phyloP scores from a whole-genome alignment of 2,113 vertebrate genomes.

The Condylura cristata region DNA sequence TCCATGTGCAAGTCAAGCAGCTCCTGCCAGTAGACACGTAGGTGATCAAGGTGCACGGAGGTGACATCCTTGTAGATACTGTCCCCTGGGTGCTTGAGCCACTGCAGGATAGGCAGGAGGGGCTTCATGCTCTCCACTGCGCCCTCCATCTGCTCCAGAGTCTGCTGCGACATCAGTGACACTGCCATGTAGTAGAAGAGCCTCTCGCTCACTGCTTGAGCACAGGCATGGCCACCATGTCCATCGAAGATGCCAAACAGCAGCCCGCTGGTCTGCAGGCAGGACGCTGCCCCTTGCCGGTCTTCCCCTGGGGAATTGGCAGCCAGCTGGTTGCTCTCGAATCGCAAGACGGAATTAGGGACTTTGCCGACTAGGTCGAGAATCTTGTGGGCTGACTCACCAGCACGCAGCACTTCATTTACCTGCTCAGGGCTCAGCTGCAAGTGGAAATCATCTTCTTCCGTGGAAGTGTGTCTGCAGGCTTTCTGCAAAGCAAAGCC shows the following conservation, averaged over 20 bases:
- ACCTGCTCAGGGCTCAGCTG: constrained; percentile 90
- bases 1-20: constrained; percentile 90
- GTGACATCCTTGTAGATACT: constrained; percentile 89
- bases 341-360: constrained; percentile 88
- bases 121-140: constrained; percentile 91
- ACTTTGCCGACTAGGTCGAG: constrained; percentile 85
- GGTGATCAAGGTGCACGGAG: constrained; percentile 91
- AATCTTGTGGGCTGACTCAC: constrained; percentile 89
- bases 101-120: constrained; percentile 91
- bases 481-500: constrained; percentile 68
- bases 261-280: constrained; percentile 93
- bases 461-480: constrained; percentile 86
- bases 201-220: constrained; percentile 94
- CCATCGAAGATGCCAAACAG: constrained; percentile 97
- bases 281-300: constrained; percentile 91
- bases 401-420: constrained; percentile 88
- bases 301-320: constrained; percentile 95
- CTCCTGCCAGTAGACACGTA: constrained; percentile 97
- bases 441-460: constrained; percentile 88
- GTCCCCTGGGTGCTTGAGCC: constrained; percentile 92
- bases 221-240: constrained; percentile 93
- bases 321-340: constrained; percentile 95
- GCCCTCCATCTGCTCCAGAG: constrained; percentile 91
- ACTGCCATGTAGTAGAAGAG: constrained; percentile 93
- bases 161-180: constrained; percentile 91